Conservation (phyloP, 2,113 vertebrate genomes). For the Syngnathus floridae region DNA sequence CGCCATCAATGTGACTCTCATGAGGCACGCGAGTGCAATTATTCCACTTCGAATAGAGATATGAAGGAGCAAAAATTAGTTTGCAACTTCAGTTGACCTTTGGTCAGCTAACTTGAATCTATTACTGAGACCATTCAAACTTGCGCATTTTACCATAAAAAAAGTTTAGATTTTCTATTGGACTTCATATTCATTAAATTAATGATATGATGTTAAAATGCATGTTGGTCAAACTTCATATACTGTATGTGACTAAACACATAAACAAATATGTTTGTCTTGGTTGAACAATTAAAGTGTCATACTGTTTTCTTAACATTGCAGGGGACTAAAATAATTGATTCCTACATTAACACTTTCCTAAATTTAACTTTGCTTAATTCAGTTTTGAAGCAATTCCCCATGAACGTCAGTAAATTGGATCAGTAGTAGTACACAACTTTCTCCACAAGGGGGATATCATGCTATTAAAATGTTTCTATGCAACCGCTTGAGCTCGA, state of each 20-base stretch:
- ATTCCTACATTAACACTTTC: too few species aligned
- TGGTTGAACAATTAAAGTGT: too few species aligned
- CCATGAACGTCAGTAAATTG: not conserved
- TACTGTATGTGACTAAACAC: too few species aligned
- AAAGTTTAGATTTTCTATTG: not conserved
- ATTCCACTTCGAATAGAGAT: constrained; percentile 37
- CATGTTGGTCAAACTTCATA: not conserved
- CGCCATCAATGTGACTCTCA: constrained; percentile 22
- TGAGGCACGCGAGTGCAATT: constrained; percentile 46
- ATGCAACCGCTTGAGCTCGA: not conserved
- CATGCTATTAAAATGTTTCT: constrained; percentile 23
- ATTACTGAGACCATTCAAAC: not conserved
- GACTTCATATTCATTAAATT: not conserved
- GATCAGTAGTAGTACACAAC: constrained; percentile 11
- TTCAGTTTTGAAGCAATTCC: not conserved
- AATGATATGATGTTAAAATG: not conserved
- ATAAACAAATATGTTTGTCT: too few species aligned
- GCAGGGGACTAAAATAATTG: not conserved
- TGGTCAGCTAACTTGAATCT: not conserved
- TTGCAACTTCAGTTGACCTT: constrained; percentile 2
- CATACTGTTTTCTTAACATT: not conserved
- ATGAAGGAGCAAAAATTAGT: constrained; percentile 39
- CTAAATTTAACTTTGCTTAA: not conserved
- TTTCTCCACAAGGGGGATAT: constrained; percentile 54
- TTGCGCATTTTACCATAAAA: not conserved